Percentiles rank a stretch among this genome's conserved stretches.
phyloP scores from a whole-genome alignment of 2,888 invertebrate species.

The Himalopsyche tibetana region DNA sequence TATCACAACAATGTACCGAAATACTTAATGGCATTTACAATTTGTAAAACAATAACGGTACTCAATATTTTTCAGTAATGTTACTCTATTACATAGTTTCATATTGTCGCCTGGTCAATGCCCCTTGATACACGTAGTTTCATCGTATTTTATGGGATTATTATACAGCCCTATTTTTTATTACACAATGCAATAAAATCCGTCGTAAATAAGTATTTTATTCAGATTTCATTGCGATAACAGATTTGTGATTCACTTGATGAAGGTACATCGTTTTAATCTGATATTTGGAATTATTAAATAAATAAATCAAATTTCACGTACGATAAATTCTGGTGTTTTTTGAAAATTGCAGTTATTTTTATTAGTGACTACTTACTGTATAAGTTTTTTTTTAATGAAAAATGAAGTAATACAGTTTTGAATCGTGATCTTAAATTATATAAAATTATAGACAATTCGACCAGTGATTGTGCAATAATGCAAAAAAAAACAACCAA shows the following conservation, averaged over 20 bases:
- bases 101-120: slow-evolving; percentile 16
- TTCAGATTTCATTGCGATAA: slow-evolving; percentile 15
- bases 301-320: no score
- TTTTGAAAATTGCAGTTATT: no score
- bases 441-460: no score
- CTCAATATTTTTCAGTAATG: not conserved
- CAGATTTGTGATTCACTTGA: not conserved
- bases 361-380: no score
- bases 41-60: not conserved
- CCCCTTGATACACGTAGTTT: not conserved
- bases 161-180: slow-evolving; percentile 24
- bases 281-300: no score
- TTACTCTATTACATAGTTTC: not conserved
- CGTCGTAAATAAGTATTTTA: slow-evolving; percentile 4
- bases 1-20: not conserved
- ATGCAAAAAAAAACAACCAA: no score
- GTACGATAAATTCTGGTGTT: no score
- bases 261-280: no score
- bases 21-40: slow-evolving; percentile 6
- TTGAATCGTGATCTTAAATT: no score
- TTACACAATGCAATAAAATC: not conserved
- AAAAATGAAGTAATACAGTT: no score
- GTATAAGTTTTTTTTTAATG: no score
- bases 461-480: no score
- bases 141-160: slow-evolving; percentile 7